phyloP scores from a whole-genome alignment of 64 coral and sea anemone species.

The Actinia tenebrosa region DNA sequence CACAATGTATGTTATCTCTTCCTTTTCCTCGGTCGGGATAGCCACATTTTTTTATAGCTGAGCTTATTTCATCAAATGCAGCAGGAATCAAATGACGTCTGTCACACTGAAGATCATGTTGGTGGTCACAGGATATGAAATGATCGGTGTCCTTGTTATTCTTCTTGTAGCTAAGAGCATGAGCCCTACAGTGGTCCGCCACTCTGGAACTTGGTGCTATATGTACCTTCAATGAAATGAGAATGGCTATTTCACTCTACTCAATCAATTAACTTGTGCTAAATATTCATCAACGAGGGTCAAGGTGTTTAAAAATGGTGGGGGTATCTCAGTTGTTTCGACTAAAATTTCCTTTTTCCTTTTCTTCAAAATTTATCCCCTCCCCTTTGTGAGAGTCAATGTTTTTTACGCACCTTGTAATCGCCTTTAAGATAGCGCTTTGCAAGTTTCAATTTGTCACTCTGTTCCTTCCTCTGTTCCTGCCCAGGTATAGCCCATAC shows the following conservation, averaged over 20 bases:
- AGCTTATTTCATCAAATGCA: conserved; percentile 6
- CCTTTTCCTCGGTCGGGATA: conserved; percentile 17
- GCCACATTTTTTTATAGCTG: not conserved
- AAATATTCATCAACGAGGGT: not conserved
- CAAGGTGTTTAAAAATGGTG: not conserved
- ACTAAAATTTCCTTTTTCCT: conserved; percentile 5
- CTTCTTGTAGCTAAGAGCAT: conserved; percentile 11
- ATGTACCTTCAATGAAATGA: conserved; percentile 25
- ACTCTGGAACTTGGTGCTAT: conserved; percentile 11
- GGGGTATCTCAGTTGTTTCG: not conserved
- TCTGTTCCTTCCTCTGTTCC: no score
- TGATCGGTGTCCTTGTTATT: conserved; percentile 7
- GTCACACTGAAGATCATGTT: conserved; percentile 22
- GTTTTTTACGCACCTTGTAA: no score
- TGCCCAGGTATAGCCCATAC: no score
- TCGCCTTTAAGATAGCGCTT: conserved; percentile 27
- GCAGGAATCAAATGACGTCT: not conserved
- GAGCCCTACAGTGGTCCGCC: conserved; percentile 25
- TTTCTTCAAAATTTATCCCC: not conserved
- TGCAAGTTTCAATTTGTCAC: conserved; percentile 9
- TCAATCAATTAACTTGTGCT: not conserved
- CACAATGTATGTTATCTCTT: conserved; percentile 12
- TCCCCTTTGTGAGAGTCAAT: not conserved
- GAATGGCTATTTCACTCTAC: not conserved
- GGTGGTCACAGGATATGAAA: conserved; percentile 10